phyloP scores from a whole-genome alignment of 2,888 invertebrate species.

The Epistrophe eligans region DNA sequence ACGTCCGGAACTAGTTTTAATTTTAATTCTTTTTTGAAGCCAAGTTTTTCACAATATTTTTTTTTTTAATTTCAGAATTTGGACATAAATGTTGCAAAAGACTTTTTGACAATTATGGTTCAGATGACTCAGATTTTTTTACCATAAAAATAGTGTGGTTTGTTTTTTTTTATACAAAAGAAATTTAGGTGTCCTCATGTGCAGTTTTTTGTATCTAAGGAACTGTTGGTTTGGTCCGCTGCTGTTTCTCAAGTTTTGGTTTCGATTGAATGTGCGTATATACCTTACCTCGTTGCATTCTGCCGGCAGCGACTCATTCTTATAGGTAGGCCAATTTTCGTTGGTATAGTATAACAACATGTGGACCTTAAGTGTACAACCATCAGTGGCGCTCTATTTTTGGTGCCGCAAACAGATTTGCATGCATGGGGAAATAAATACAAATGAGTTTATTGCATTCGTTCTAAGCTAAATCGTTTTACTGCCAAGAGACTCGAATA shows the following conservation, averaged over 20 bases:
- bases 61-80: background rate
- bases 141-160: background rate
- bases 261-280: conserved; percentile 41
- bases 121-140: conserved; percentile 23
- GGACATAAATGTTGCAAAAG: background rate
- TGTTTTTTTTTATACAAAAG: background rate
- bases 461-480: conserved; percentile 56
- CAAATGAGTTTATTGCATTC: conserved; percentile 64
- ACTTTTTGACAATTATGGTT: background rate
- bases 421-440: conserved; percentile 49
- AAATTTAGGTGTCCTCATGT: conserved; percentile 18
- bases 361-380: conserved; percentile 37
- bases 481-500: conserved; percentile 9
- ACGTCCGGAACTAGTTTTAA: conserved; percentile 19
- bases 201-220: background rate
- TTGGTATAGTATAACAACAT: conserved; percentile 24
- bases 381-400: conserved; percentile 69
- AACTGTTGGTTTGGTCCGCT: conserved; percentile 14
- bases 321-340: conserved; percentile 41
- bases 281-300: conserved; percentile 30
- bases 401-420: conserved; percentile 73
- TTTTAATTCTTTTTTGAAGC: conserved; percentile 24
- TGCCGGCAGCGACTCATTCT: conserved; percentile 36
- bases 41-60: background rate
- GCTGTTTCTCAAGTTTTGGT: conserved; percentile 17